A percentile compares a stretch with the other conserved stretches of the same genome.
Conservation (phyloP, 1,140 invertebrate species). For the Oreohelix idahoensis region DNA sequence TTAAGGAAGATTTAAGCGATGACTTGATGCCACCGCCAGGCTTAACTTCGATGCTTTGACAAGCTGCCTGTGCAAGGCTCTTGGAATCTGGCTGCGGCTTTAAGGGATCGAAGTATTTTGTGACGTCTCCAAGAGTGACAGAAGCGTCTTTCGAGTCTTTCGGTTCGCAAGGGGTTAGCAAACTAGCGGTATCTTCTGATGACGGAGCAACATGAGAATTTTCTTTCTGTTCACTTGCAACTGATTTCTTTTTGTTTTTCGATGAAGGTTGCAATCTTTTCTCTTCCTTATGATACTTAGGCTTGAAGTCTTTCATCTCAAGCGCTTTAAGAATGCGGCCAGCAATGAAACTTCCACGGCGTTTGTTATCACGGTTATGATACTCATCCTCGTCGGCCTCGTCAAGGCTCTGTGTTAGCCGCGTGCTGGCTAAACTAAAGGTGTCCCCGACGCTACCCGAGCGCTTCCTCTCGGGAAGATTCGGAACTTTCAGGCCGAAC, state of each 20-base stretch:
- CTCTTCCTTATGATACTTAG: slow-evolving; percentile 37
- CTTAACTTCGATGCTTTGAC: neutral
- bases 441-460: slow-evolving; percentile 67
- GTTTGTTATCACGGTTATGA: slow-evolving; percentile 31
- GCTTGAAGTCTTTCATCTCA: slow-evolving; percentile 43
- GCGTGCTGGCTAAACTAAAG: slow-evolving; percentile 25
- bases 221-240: neutral
- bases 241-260: slow-evolving; percentile 30
- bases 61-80: neutral
- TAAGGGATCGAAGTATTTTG: neutral
- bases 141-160: slow-evolving; percentile 19
- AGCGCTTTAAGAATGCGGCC: slow-evolving; percentile 51
- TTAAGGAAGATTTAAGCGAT: slow-evolving; percentile 24
- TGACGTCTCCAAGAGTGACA: neutral
- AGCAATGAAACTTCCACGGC: slow-evolving; percentile 52
- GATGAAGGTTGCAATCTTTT: slow-evolving; percentile 14
- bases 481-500: slow-evolving; percentile 63
- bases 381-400: slow-evolving; percentile 43
- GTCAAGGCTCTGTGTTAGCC: slow-evolving; percentile 40
- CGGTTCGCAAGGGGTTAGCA: slow-evolving; percentile 30
- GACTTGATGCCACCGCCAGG: neutral
- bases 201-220: neutral
- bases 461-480: slow-evolving; percentile 59
- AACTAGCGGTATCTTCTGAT: slow-evolving; percentile 32
- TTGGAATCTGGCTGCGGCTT: neutral